Evolutionary conservation across 2,888 invertebrate species (phyloP).

Genomic region (Nipponacmea schrenckii): DNA sequence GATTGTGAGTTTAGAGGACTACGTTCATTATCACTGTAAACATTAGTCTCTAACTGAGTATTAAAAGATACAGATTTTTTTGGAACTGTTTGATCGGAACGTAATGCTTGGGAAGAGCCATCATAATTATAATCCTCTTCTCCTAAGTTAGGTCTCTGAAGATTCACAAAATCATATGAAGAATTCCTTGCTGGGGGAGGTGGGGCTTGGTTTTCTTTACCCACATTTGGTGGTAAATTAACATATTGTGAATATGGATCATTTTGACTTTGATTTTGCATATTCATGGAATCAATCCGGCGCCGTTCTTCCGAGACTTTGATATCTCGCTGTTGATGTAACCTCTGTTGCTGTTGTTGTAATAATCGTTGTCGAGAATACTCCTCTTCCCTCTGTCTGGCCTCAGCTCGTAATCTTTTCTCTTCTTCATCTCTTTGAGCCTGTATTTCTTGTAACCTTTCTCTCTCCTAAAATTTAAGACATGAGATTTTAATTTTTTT

Average conservation of each 20-base stretch:
- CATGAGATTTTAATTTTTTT: background rate
- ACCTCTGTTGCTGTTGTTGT: conserved; percentile 42
- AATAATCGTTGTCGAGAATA: conserved; percentile 45
- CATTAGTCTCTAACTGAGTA: conserved; percentile 63
- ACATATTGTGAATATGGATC: conserved; percentile 45
- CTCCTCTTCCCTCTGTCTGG: conserved; percentile 66
- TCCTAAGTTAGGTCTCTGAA: background rate
- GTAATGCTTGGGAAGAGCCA: conserved; percentile 12
- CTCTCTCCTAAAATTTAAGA: conserved; percentile 54
- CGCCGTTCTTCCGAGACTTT: conserved; percentile 49
- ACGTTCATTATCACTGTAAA: conserved; percentile 36
- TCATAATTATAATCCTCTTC: background rate
- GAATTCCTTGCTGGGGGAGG: conserved; percentile 88
- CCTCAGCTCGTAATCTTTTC: conserved; percentile 67
- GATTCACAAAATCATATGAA: conserved; percentile 73
- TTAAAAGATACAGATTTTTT: conserved; percentile 69
- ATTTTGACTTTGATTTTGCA: conserved; percentile 20
- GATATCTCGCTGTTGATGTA: conserved; percentile 50
- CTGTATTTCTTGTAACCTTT: conserved; percentile 62
- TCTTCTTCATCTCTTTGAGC: conserved; percentile 70
- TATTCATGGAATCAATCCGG: conserved; percentile 42
- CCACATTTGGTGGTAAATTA: conserved; percentile 44
- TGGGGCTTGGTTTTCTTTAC: conserved; percentile 34
- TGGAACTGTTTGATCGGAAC: conserved; percentile 39
- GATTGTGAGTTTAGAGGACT: conserved; percentile 42